Percentiles rank a stretch among this genome's conserved stretches.
These are phyloP conservation scores for Cryptoprocta ferox DNA, from an alignment of 2,797 vertebrate genomes.

Conservation along the genomic window DNA sequence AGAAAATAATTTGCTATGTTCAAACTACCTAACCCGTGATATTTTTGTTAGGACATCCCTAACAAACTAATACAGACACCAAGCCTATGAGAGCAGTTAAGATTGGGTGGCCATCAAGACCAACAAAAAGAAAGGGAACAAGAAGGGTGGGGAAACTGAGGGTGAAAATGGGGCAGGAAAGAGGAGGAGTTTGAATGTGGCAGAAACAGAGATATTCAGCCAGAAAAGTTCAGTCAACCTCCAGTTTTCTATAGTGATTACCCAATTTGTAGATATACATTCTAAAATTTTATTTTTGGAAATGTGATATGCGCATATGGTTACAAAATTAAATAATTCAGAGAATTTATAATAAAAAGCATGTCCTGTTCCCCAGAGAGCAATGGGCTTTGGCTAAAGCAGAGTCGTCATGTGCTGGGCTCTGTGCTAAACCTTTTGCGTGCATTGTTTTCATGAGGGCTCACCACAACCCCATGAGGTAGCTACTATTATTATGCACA, in stretches of 20 bases:
- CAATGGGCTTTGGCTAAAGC: neutral
- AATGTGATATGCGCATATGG: neutral
- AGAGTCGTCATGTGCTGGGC: neutral
- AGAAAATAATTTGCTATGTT: neutral
- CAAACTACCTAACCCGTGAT: neutral
- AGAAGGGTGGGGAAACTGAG: neutral
- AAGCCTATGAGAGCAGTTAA: neutral
- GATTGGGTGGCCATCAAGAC: neutral
- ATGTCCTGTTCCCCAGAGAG: neutral
- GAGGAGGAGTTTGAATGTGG: neutral
- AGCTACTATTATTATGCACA: neutral
- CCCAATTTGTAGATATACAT: neutral
- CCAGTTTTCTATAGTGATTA: neutral
- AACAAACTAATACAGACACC: neutral
- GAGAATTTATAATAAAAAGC: neutral
- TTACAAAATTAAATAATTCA: slow-evolving; percentile 29
- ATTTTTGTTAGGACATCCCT: neutral
- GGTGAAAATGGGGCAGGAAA: neutral
- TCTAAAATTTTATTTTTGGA: slow-evolving; percentile 26
- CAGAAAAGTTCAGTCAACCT: neutral
- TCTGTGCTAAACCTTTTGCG: neutral
- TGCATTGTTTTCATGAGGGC: neutral
- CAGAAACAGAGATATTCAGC: neutral
- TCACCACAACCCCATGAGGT: neutral
- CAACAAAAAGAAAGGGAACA: neutral